phyloP scores from a whole-genome alignment of 2,888 invertebrate species.

The Xestia sexstrigata region DNA sequence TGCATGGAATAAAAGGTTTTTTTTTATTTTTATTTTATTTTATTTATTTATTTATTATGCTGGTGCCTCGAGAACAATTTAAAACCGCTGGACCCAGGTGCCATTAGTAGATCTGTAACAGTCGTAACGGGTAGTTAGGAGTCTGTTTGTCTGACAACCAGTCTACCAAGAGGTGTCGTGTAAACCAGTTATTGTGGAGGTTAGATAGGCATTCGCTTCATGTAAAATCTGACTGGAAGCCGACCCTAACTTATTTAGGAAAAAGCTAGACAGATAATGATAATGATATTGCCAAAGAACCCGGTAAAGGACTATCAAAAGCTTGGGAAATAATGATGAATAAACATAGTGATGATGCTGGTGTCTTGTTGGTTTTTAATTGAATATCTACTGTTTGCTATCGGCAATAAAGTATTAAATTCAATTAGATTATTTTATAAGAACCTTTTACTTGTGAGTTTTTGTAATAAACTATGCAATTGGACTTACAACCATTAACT shows the following conservation, averaged over 20 bases:
- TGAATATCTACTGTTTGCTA: neutral
- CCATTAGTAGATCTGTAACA: neutral
- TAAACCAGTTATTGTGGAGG: neutral
- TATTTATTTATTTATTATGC: too few relatives aligned
- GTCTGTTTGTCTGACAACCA: too few relatives aligned
- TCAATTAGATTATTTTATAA: neutral
- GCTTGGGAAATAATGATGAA: neutral
- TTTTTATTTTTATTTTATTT: too few relatives aligned
- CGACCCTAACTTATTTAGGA: neutral
- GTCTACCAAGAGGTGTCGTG: neutral
- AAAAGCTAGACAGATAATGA: neutral
- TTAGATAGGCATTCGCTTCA: neutral
- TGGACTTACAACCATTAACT: neutral
- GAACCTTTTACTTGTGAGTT: neutral
- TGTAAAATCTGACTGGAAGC: neutral
- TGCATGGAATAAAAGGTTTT: too few relatives aligned
- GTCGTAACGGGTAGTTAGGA: neutral
- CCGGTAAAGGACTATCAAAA: neutral
- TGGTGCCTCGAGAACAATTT: constrained; percentile 14
- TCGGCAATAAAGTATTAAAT: too few relatives aligned
- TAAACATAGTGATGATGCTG: constrained; percentile 12
- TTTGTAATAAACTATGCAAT: neutral
- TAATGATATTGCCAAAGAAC: neutral
- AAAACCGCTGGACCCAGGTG: neutral
- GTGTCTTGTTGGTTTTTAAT: constrained; percentile 23